phyloP scores from a whole-genome alignment of 2,888 invertebrate species.

The Ochropleura leucogaster region DNA sequence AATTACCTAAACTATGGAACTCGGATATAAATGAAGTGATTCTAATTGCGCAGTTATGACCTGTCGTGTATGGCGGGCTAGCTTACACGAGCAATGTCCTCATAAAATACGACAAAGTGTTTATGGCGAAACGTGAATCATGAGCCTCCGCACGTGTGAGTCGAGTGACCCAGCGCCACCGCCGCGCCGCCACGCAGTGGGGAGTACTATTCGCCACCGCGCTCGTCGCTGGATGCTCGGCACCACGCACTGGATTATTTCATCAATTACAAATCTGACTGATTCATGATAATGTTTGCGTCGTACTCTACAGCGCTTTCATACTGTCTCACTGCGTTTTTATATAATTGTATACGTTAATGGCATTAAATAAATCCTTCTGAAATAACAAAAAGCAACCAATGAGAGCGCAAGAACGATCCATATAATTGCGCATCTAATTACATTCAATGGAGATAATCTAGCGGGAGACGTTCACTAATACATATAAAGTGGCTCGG shows the following conservation, averaged over 20 bases:
- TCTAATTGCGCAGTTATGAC: neutral
- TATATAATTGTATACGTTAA: neutral
- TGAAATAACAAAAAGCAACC: neutral
- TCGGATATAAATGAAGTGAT: neutral
- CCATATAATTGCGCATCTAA: constrained; percentile 27
- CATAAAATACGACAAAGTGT: constrained; percentile 2
- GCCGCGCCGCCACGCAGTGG: no score
- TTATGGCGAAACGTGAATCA: constrained; percentile 30
- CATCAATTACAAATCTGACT: neutral
- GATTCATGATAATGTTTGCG: neutral
- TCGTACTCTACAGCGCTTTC: neutral
- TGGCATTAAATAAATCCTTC: constrained; percentile 3
- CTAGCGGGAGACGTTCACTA: constrained; percentile 6
- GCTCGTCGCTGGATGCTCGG: neutral
- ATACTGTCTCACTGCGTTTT: neutral
- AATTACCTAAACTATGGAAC: neutral
- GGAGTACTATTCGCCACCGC: no score
- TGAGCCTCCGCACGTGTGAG: neutral
- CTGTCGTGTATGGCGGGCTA: neutral
- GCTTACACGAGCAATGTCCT: constrained; percentile 13
- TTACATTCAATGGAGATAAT: constrained; percentile 15
- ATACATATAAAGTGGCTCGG: neutral
- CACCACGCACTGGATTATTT: neutral
- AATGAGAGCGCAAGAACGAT: constrained; percentile 5
- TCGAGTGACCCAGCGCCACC: no score